These are phyloP conservation scores for Torymus aiolomorphi DNA, from an alignment of 2,888 invertebrate genomes.

Conservation along the genomic window DNA sequence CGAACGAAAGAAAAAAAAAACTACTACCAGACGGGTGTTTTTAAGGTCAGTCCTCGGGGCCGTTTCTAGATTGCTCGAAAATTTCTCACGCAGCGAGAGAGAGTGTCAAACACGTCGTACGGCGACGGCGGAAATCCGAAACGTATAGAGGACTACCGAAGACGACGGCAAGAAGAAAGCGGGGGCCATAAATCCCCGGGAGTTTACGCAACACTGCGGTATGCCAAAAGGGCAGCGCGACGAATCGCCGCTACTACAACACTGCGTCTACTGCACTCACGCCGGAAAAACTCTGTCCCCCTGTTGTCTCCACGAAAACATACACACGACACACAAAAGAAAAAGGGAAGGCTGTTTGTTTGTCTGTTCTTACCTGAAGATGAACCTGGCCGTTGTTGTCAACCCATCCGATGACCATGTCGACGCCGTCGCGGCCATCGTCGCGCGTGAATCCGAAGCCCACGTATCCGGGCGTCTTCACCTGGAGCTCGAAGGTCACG, in stretches of 20 bases:
- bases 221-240: constrained; percentile 3
- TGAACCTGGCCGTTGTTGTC: constrained; percentile 86
- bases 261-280: not conserved
- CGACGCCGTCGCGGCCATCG: constrained; percentile 88
- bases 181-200: constrained; percentile 25
- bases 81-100: no score
- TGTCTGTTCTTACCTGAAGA: constrained; percentile 83
- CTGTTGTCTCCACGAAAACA: not conserved
- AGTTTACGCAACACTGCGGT: constrained; percentile 16
- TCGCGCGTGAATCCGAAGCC: constrained; percentile 91
- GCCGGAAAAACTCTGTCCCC: not conserved
- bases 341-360: not conserved
- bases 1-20: no score
- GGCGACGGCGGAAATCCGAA: no score
- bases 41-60: no score
- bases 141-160: no score
- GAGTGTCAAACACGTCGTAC: no score
- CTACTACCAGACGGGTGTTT: no score
- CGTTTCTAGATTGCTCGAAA: no score
- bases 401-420: constrained; percentile 94
- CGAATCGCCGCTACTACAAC: constrained; percentile 22
- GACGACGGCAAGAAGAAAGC: not conserved
- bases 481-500: constrained; percentile 90
- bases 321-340: not conserved
- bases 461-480: constrained; percentile 89